phyloP scores from a whole-genome alignment of 2,113 vertebrate species.

The Euleptes europaea region DNA sequence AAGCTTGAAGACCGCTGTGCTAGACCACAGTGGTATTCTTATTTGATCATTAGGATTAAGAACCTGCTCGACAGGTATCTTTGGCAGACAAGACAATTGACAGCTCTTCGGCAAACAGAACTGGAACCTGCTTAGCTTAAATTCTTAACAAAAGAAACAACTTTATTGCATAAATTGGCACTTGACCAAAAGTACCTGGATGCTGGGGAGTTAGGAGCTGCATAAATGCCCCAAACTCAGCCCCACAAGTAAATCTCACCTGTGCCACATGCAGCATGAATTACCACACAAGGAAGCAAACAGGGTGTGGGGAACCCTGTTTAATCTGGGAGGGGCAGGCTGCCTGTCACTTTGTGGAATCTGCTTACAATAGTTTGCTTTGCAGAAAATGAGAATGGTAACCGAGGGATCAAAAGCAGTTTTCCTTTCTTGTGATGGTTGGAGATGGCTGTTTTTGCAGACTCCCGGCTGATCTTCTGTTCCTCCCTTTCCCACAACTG shows the following conservation, averaged over 20 bases:
- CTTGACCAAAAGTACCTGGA: not conserved
- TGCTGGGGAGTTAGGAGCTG: accelerated
- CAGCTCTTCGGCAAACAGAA: not conserved
- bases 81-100: not conserved
- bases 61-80: not conserved
- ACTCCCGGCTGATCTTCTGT: not conserved
- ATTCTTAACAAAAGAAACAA: slow-evolving; percentile 24
- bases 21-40: not conserved
- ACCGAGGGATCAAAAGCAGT: not conserved
- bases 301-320: not conserved
- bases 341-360: not conserved
- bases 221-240: accelerated
- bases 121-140: slow-evolving; percentile 33
- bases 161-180: not conserved
- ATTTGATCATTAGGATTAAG: not conserved
- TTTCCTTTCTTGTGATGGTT: not conserved
- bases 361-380: not conserved
- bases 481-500: no score
- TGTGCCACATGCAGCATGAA: not conserved
- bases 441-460: not conserved
- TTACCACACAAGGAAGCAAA: not conserved
- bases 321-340: not conserved
- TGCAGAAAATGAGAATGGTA: not conserved
- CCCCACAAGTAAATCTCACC: accelerated
- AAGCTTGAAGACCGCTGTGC: no score